Evolutionary conservation across 2,113 vertebrate genomes (phyloP).

Genomic region (Nothocercus nigrocapillus): DNA sequence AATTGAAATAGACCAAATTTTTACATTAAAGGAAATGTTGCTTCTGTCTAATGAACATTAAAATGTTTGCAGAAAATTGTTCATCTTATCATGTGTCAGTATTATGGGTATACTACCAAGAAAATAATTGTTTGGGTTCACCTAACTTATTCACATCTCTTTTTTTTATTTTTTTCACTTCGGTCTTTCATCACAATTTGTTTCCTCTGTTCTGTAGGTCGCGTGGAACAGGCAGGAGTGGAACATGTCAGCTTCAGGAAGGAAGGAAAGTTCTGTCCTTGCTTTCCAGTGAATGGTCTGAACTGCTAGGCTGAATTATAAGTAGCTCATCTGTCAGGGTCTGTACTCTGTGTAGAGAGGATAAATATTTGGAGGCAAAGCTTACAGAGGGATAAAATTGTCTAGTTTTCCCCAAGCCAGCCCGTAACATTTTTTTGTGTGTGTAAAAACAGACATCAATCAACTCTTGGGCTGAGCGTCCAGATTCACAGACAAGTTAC

Average conservation of each 20-base stretch:
- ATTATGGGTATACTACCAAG: background rate
- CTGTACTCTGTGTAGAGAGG: background rate
- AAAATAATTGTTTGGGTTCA: background rate
- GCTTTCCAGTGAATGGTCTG: background rate
- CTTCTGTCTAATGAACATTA: background rate
- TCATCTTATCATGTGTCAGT: background rate
- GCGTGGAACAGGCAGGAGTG: background rate
- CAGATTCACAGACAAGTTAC: background rate
- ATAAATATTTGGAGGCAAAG: background rate
- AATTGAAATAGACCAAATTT: background rate
- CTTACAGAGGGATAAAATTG: background rate
- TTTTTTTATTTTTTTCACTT: background rate
- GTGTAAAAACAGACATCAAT: rapidly evolving
- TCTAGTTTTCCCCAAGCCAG: background rate
- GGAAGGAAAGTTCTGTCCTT: background rate
- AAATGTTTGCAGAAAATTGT: background rate
- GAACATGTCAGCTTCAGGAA: background rate
- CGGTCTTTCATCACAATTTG: background rate
- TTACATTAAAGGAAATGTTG: background rate
- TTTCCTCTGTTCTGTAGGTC: background rate
- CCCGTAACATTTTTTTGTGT: background rate
- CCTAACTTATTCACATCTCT: background rate
- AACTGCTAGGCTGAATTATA: background rate
- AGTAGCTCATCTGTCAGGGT: background rate
- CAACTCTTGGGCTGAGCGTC: background rate